These are phyloP conservation scores for Thelaira solivaga DNA, from an alignment of 2,888 invertebrate genomes.

Conservation along the genomic window DNA sequence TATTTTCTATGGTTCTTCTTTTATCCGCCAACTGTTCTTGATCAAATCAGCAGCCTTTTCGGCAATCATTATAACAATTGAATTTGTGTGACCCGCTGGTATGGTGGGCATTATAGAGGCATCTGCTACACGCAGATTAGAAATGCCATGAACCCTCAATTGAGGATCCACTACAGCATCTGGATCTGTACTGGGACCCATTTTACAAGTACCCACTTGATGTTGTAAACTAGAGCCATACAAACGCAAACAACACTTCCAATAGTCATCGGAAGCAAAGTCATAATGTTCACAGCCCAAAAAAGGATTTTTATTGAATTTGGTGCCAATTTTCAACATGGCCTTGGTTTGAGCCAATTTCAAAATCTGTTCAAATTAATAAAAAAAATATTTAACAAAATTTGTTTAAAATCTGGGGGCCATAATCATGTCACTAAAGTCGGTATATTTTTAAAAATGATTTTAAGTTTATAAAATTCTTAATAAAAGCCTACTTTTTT, in stretches of 20 bases:
- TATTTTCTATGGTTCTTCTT: too few relatives aligned
- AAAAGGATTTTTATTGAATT: conserved; percentile 80
- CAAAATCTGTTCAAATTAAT: conserved; percentile 78
- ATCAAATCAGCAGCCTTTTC: conserved; percentile 81
- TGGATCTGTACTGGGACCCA: conserved; percentile 81
- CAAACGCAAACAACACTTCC: conserved; percentile 85
- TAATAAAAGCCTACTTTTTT: too few relatives aligned
- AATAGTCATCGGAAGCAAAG: conserved; percentile 84
- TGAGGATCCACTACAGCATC: conserved; percentile 82
- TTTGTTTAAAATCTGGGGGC: too few relatives aligned
- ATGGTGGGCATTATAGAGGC: conserved; percentile 81
- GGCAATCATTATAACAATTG: conserved; percentile 80
- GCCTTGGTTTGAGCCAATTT: conserved; percentile 78
- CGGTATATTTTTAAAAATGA: too few relatives aligned
- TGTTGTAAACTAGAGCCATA: conserved; percentile 86
- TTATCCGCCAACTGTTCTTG: conserved; percentile 77
- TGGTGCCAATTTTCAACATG: conserved; percentile 79
- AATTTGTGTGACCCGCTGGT: conserved; percentile 80
- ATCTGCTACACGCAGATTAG: conserved; percentile 79
- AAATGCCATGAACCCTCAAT: conserved; percentile 79
- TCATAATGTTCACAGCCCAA: conserved; percentile 82
- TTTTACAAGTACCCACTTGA: conserved; percentile 83
- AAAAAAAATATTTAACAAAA: neutral
- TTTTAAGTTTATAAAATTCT: too few relatives aligned
- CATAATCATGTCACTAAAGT: too few relatives aligned